Conservation (phyloP, 1,140 invertebrate species). For the Drosophila ficusphila region DNA sequence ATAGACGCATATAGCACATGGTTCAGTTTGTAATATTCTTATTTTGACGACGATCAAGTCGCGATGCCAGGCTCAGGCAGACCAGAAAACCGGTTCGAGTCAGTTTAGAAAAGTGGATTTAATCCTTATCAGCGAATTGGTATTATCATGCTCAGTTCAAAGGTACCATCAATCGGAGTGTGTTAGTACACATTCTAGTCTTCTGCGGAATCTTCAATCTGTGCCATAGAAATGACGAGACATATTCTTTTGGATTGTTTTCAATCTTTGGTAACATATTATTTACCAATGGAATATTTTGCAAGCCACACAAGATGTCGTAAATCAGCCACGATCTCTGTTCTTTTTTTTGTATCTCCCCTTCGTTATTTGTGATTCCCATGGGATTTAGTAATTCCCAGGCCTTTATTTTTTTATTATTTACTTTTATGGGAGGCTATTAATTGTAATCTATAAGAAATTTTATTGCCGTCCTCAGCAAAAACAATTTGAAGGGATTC, state of each 20-base stretch:
- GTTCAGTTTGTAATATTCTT: slow-evolving; percentile 61
- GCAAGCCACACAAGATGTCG: not conserved
- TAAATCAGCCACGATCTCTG: not conserved
- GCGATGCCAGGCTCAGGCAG: slow-evolving; percentile 32
- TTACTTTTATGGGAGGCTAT: not conserved
- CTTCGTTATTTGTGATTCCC: not conserved
- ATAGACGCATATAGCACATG: slow-evolving; percentile 62
- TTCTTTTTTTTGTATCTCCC: not conserved
- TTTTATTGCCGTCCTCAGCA: too few species aligned
- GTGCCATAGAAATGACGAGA: slow-evolving; percentile 57
- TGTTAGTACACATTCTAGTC: slow-evolving; percentile 46
- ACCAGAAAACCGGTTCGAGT: slow-evolving; percentile 48
- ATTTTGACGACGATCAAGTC: slow-evolving; percentile 40
- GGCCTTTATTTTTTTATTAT: not conserved
- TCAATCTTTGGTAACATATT: slow-evolving; percentile 18
- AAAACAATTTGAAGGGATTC: not conserved
- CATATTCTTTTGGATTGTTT: slow-evolving; percentile 16
- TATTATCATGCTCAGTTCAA: slow-evolving; percentile 67
- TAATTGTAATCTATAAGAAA: not conserved
- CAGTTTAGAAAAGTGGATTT: slow-evolving; percentile 61
- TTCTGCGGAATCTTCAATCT: slow-evolving; percentile 46
- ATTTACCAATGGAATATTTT: slow-evolving; percentile 62
- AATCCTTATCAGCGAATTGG: slow-evolving; percentile 57
- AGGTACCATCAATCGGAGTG: slow-evolving; percentile 51
- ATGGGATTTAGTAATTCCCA: slow-evolving; percentile 15